Base-by-base conservation (phyloP, 2,113 vertebrate genomes). In the Tyrannus savana region DNA sequence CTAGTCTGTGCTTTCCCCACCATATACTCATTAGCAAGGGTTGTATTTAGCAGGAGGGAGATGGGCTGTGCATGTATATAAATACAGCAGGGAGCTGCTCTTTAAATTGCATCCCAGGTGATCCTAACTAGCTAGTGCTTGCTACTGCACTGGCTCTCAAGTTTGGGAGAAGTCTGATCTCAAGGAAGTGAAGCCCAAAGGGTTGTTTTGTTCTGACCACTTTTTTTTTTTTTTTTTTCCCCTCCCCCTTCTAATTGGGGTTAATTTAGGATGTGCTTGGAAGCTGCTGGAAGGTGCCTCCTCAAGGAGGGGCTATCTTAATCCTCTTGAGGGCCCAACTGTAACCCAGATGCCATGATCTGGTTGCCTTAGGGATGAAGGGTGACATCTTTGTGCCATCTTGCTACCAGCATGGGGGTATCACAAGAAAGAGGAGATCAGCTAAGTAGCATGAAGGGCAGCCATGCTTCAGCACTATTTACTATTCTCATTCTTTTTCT, bases 381-480 rank as follows among this genome's bases (percentile, higher is more conserved):
- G 14, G 4, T 14, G 23, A 56, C 14, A 37, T 46, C 10, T 14
- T 0, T 5, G 6, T 47, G 33, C 18, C 9, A 8, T 37, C 22
- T 35, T 62, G 9, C 18, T 53, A 49, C 30, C 8, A 33, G 27
- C 9, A 3, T 0, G 0, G 17, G 21, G 7, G 22, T 39, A 4
- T 25, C 4, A 21, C 7, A 3, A 14, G 27, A 22, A 55, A n/a
- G 63, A 60, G 24, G 17, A 77, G 35, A 9, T 50, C 14, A 64
- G 30, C 37, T 63, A 30, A 27, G 28, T 7, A 35, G 53, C 0
- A 2, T 17, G 11, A 63, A 59, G 23, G 35, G 39, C 37, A 63
- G 14, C 14, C 2, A 2, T 18, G 42, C 39, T 75, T 92, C 6
- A n/a, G 27, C 8, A 9, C 8, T 59, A 7, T 85, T 59, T 60